Evolutionary conservation across 2,113 vertebrate species (phyloP).

Genomic region (Malaclemys terrapin): DNA sequence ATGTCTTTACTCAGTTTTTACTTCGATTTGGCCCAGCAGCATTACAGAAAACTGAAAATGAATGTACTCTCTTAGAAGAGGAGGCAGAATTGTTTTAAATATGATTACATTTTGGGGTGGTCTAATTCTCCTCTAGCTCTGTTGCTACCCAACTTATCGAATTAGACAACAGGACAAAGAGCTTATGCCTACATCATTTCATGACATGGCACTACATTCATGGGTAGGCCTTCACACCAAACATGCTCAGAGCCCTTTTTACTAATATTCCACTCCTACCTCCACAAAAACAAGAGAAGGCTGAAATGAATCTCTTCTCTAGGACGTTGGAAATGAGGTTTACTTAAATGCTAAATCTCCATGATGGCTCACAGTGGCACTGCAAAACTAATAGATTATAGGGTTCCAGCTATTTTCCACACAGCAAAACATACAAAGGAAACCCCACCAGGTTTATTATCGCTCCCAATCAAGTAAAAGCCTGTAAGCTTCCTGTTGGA

Average conservation of each 20-base stretch:
- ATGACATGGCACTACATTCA: background rate
- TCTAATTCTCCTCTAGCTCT: background rate
- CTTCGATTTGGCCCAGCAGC: background rate
- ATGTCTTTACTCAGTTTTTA: background rate
- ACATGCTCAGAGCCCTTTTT: background rate
- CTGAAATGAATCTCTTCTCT: background rate
- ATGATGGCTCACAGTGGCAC: background rate
- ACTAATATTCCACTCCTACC: background rate
- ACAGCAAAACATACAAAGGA: conserved; percentile 48
- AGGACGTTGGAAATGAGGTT: background rate
- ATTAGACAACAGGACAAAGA: background rate
- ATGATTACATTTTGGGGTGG: background rate
- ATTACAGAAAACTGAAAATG: background rate
- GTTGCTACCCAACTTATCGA: background rate
- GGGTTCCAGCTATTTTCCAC: conserved; percentile 43
- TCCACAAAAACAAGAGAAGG: conserved; percentile 12
- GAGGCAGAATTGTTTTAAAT: background rate
- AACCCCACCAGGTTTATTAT: conserved; percentile 24
- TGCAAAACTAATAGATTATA: conserved; percentile 56
- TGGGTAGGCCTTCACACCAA: background rate
- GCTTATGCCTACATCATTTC: background rate
- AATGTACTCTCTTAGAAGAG: background rate
- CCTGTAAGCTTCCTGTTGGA: conserved; percentile 53
- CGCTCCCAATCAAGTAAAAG: conserved; percentile 59
- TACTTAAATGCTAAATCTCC: conserved; percentile 35